These are phyloP conservation scores for Papilio polytes DNA, from an alignment of 1,140 invertebrate genomes.

Conservation along the genomic window DNA sequence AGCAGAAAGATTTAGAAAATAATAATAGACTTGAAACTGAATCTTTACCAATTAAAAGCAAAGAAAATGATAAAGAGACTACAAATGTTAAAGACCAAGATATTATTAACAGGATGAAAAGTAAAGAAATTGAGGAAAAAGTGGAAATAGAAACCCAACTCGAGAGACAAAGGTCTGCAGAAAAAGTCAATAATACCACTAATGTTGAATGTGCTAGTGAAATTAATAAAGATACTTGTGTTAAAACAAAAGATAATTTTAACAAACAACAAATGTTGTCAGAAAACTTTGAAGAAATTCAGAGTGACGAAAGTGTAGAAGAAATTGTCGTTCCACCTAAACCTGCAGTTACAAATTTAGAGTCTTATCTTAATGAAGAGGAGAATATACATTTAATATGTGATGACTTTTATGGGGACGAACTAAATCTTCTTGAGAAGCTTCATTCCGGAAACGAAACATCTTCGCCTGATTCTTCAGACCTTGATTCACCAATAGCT, in stretches of 20 bases:
- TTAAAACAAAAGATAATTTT: not conserved
- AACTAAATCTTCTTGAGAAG: slow-evolving; percentile 72
- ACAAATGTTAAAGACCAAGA: not conserved
- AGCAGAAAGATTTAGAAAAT: slow-evolving; percentile 26
- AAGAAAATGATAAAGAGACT: not conserved
- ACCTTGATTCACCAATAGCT: slow-evolving; percentile 61
- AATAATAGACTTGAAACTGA: slow-evolving; percentile 26
- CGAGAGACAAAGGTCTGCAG: not conserved
- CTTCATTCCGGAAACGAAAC: slow-evolving; percentile 65
- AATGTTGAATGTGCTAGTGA: not conserved
- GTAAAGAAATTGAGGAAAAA: not conserved
- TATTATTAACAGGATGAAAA: not conserved
- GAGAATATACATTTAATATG: slow-evolving; percentile 24
- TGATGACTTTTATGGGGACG: slow-evolving; percentile 70
- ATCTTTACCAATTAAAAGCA: slow-evolving; percentile 17
- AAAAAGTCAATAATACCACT: not conserved
- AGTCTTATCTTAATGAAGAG: slow-evolving; percentile 33
- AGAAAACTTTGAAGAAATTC: not conserved
- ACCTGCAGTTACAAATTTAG: not conserved
- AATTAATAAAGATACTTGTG: not conserved
- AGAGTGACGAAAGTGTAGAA: not conserved
- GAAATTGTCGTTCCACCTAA: not conserved
- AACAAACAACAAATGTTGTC: not conserved
- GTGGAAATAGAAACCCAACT: not conserved
- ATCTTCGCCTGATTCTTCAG: slow-evolving; percentile 59